Conservation (phyloP, 1,140 invertebrate genomes). For the Laodelphax striatellus region DNA sequence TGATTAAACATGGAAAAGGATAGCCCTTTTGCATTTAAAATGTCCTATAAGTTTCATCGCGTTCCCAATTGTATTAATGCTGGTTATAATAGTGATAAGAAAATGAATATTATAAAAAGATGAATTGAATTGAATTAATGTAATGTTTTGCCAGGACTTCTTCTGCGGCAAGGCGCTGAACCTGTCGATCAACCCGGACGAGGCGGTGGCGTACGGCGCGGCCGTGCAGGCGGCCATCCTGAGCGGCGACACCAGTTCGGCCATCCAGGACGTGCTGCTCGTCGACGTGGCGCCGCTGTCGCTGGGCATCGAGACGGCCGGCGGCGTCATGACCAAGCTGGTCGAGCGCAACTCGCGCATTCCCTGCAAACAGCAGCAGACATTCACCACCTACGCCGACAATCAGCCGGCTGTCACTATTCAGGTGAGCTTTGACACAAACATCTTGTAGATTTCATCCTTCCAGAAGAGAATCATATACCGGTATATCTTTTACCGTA, state of each 20-base stretch:
- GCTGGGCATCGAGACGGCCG: constrained; percentile 30
- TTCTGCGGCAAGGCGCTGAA: constrained; percentile 51
- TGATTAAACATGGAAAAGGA: too few relatives aligned
- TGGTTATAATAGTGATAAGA: too few relatives aligned
- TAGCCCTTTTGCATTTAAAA: too few relatives aligned
- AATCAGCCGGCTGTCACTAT: constrained; percentile 57
- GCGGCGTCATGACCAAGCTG: constrained; percentile 46
- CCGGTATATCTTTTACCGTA: too few relatives aligned
- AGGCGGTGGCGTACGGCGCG: constrained; percentile 59
- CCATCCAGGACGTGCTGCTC: constrained; percentile 39
- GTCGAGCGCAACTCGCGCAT: constrained; percentile 48
- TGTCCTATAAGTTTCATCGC: too few relatives aligned
- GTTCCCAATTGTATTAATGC: too few relatives aligned
- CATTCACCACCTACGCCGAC: constrained; percentile 51
- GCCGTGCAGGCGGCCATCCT: constrained; percentile 68
- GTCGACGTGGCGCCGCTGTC: constrained; percentile 40
- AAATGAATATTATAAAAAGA: too few relatives aligned
- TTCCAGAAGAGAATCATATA: too few relatives aligned
- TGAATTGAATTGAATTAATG: too few relatives aligned
- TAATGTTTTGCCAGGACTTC: constrained; percentile 39
- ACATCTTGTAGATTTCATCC: too few relatives aligned
- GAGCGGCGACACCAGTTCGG: constrained; percentile 43
- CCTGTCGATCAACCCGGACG: constrained; percentile 68
- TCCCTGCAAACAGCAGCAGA: constrained; percentile 49
- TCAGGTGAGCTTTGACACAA: too few relatives aligned